phyloP scores from a whole-genome alignment of 2,113 vertebrate genomes.

The Tapirus terrestris region DNA sequence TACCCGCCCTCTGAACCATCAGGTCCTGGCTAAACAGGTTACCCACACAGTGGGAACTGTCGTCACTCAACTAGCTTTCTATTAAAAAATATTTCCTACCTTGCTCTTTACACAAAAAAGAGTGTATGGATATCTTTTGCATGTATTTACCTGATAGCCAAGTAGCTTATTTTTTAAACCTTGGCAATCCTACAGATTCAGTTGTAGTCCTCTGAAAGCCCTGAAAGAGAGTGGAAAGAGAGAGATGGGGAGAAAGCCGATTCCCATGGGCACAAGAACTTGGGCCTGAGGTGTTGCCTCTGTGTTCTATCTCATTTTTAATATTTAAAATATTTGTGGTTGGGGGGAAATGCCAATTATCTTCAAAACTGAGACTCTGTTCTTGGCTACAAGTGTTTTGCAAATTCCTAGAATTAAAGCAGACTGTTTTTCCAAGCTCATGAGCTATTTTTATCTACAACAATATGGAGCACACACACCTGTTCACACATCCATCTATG shows the following conservation, averaged over 20 bases:
- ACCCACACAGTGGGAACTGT: conserved; percentile 68
- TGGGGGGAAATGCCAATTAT: conserved; percentile 67
- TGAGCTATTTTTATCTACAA: conserved; percentile 36
- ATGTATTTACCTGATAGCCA: conserved; percentile 39
- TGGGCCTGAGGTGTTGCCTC: not conserved
- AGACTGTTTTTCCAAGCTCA: not conserved
- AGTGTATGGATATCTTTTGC: conserved; percentile 38
- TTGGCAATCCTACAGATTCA: not conserved
- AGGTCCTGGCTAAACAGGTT: conserved; percentile 72
- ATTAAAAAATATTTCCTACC: conserved; percentile 46
- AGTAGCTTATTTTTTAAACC: not conserved
- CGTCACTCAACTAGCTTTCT: conserved; percentile 53
- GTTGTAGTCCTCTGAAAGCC: not conserved
- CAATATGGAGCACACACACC: not conserved
- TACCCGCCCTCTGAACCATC: conserved; percentile 43
- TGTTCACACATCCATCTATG: not conserved
- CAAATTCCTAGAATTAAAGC: conserved; percentile 74
- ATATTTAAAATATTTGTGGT: conserved; percentile 81
- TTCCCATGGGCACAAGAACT: not conserved
- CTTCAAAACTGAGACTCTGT: conserved; percentile 70
- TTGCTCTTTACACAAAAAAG: conserved; percentile 61
- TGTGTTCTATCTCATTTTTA: conserved; percentile 53
- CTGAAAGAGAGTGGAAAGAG: not conserved
- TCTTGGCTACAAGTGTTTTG: conserved; percentile 71
- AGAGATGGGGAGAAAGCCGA: not conserved